These are phyloP conservation scores for Chymomyza procnemis DNA, from an alignment of 2,888 invertebrate species.

Conservation along the genomic window DNA sequence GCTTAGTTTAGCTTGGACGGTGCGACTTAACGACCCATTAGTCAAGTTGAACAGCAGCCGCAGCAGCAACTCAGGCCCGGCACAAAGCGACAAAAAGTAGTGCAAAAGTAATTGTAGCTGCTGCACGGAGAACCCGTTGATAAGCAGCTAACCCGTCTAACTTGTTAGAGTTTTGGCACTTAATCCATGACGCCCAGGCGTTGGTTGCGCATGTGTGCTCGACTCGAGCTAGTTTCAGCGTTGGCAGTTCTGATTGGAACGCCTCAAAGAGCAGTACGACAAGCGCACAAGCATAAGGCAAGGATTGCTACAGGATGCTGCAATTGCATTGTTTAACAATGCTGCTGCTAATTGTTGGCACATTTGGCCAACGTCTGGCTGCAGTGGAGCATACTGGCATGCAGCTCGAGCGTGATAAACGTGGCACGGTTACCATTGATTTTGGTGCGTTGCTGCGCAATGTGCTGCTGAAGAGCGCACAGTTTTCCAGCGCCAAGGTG, in stretches of 20 bases:
- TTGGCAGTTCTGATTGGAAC: slow-evolving; percentile 63
- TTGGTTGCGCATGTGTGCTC: slow-evolving; percentile 7
- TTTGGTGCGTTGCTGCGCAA: slow-evolving; percentile 64
- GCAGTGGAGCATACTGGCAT: not conserved
- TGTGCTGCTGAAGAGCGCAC: slow-evolving; percentile 67
- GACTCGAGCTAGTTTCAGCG: slow-evolving; percentile 48
- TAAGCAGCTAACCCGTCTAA: slow-evolving; percentile 57
- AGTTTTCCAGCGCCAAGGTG: slow-evolving; percentile 59
- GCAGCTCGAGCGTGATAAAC: slow-evolving; percentile 45
- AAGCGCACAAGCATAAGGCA: slow-evolving; percentile 20
- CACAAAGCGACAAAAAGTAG: slow-evolving; percentile 51
- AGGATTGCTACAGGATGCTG: slow-evolving; percentile 15
- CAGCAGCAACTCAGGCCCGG: no score
- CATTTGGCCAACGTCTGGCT: not conserved
- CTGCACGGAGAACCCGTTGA: slow-evolving; percentile 56
- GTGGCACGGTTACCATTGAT: slow-evolving; percentile 66
- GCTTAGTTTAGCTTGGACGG: not conserved
- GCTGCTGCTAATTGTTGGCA: slow-evolving; percentile 20
- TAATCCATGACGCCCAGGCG: slow-evolving; percentile 67
- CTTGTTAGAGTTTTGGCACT: slow-evolving; percentile 53
- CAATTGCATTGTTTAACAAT: slow-evolving; percentile 13
- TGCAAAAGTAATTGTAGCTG: slow-evolving; percentile 69
- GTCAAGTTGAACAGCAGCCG: not conserved
- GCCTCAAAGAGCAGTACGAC: slow-evolving; percentile 45
- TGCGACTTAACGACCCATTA: slow-evolving; percentile 24